Percentiles rank a stretch among this genome's conserved stretches.
Evolutionary conservation across 1,140 invertebrate species (phyloP).

Genomic region (Calliopsis andreniformis): DNA sequence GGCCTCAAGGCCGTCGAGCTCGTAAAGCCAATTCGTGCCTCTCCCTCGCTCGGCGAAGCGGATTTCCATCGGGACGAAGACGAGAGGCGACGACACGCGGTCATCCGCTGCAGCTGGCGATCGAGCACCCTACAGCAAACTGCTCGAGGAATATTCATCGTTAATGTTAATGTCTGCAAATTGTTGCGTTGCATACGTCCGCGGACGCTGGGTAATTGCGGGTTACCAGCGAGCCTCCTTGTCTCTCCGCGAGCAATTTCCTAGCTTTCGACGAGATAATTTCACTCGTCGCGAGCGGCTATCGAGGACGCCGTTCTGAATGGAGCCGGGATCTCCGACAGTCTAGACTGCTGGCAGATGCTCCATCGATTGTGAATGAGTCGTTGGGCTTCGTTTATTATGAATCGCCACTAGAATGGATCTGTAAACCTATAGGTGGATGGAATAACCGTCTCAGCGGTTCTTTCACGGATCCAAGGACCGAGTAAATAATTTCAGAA

Average conservation of each 20-base stretch:
- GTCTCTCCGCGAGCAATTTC: not conserved
- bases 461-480: too few relatives aligned
- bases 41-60: constrained; percentile 55
- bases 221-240: not conserved
- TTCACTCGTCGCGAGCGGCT: not conserved
- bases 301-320: not conserved
- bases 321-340: not conserved
- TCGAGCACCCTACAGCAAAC: not conserved
- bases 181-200: constrained; percentile 29
- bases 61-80: constrained; percentile 59
- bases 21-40: constrained; percentile 66
- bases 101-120: constrained; percentile 31
- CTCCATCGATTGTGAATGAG: too few relatives aligned
- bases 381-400: constrained; percentile 20
- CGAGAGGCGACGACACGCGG: constrained; percentile 23
- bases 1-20: constrained; percentile 66
- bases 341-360: not conserved
- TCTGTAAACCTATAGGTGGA: too few relatives aligned
- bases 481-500: too few relatives aligned
- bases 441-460: too few relatives aligned
- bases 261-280: not conserved
- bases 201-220: constrained; percentile 15
- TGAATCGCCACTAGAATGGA: too few relatives aligned
- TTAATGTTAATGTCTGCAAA: constrained; percentile 46
- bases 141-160: constrained; percentile 26